phyloP scores from a whole-genome alignment of 2,888 invertebrate species.

The Abrostola triplasia region DNA sequence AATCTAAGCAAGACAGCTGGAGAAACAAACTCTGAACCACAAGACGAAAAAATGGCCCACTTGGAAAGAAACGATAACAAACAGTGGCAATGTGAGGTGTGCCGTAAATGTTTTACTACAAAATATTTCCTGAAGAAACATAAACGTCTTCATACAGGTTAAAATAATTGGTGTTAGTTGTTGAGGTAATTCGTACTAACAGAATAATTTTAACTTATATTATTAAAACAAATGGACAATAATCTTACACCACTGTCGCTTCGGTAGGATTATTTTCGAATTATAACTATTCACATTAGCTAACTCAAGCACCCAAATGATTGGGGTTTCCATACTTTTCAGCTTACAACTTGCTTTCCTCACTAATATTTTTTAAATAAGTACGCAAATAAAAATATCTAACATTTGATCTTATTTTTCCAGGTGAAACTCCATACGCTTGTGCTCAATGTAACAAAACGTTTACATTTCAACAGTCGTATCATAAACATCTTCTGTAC shows the following conservation, averaged over 20 bases:
- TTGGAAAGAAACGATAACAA: conserved; percentile 89
- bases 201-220: conserved; percentile 56
- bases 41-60: conserved; percentile 62
- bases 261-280: conserved; percentile 12
- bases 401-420: conserved; percentile 64
- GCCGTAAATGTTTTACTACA: conserved; percentile 95
- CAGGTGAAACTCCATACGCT: conserved; percentile 96
- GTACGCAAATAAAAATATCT: not conserved
- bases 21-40: conserved; percentile 52
- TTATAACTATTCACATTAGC: conserved; percentile 40
- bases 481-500: conserved; percentile 95
- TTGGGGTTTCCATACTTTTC: conserved; percentile 22
- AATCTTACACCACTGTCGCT: conserved; percentile 20
- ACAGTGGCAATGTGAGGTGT: conserved; percentile 95
- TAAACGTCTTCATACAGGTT: conserved; percentile 95
- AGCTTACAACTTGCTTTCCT: conserved; percentile 8
- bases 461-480: conserved; percentile 96
- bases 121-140: conserved; percentile 97
- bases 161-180: conserved; percentile 79
- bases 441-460: conserved; percentile 94
- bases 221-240: conserved; percentile 3
- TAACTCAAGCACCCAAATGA: conserved; percentile 36
- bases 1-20: conserved; percentile 53
- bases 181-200: conserved; percentile 85
- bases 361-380: not conserved